These are phyloP conservation scores for Ceyx erithaca DNA, from an alignment of 2,797 vertebrate species.

Conservation along the genomic window DNA sequence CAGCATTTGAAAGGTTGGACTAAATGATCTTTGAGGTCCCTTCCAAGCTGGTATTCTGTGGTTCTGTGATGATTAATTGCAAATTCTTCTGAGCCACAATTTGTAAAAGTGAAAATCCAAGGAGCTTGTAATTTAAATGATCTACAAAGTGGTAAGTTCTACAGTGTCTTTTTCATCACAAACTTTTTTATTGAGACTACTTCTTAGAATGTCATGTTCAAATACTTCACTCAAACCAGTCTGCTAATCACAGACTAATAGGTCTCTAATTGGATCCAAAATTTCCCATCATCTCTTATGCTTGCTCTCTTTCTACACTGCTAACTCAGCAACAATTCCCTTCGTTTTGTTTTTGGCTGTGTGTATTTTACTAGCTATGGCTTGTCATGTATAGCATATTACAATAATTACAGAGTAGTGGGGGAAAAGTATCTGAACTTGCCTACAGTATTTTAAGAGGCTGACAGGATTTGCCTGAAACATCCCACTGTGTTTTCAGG, in stretches of 20 bases:
- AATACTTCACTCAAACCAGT: background rate
- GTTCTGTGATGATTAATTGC: background rate
- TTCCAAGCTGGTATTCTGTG: too few relatives aligned
- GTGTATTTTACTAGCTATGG: constrained; percentile 17
- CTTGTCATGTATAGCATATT: background rate
- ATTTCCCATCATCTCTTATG: background rate
- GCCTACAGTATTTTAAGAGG: constrained; percentile 26
- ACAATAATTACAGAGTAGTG: constrained; percentile 40
- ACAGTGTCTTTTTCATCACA: background rate
- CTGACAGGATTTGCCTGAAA: constrained; percentile 50
- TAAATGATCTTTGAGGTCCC: too few relatives aligned
- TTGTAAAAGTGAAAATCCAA: background rate
- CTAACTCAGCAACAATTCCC: background rate
- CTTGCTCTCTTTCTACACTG: background rate
- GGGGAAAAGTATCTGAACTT: constrained; percentile 11
- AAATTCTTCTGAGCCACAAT: background rate
- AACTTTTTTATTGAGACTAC: background rate
- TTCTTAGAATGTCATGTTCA: background rate
- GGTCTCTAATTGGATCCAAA: background rate
- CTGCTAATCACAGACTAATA: background rate
- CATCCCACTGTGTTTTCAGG: constrained; percentile 49
- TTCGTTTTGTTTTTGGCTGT: background rate
- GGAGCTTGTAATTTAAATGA: background rate
- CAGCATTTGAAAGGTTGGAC: background rate
- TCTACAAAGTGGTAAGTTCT: background rate